Conservation (phyloP, 92 coral and sea anemone species). For the Parazoanthus atlanticus region DNA sequence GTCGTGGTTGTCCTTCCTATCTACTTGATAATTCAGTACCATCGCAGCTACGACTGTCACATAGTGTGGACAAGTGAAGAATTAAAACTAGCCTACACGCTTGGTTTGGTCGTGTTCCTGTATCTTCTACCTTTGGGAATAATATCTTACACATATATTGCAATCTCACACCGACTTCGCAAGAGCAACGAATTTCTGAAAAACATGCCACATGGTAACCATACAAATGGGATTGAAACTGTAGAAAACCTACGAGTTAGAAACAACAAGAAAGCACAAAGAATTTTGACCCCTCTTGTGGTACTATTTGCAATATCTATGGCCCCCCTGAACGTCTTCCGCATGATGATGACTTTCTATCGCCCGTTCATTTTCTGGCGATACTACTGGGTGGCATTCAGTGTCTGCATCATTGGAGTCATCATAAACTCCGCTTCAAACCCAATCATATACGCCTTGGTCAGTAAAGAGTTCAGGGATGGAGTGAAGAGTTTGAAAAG, state of each 20-base stretch:
- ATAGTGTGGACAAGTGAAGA: background rate
- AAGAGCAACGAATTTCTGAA: constrained; percentile 64
- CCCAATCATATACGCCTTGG: constrained; percentile 72
- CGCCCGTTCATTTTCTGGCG: constrained; percentile 12
- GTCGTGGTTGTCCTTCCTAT: constrained; percentile 62
- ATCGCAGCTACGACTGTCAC: background rate
- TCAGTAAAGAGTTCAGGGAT: constrained; percentile 67
- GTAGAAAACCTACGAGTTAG: too few species aligned
- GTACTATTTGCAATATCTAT: constrained; percentile 69
- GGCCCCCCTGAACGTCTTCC: constrained; percentile 65
- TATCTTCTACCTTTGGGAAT: constrained; percentile 67
- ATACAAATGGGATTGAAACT: background rate
- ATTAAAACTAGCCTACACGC: background rate
- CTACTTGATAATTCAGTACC: background rate
- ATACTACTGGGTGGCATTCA: constrained; percentile 49
- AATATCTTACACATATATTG: constrained; percentile 69
- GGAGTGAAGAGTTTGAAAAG: constrained; percentile 27
- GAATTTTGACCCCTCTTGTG: constrained; percentile 74
- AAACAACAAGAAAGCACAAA: constrained; percentile 67
- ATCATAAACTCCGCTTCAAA: constrained; percentile 67
- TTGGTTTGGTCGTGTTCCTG: constrained; percentile 50
- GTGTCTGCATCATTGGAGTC: constrained; percentile 58
- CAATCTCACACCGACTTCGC: constrained; percentile 59
- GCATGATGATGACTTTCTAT: constrained; percentile 40
- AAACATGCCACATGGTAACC: constrained; percentile 48